A percentile compares a stretch with the other conserved stretches of the same genome.
Conservation (phyloP, 2,113 vertebrate genomes). For the Hippocampus comes region DNA sequence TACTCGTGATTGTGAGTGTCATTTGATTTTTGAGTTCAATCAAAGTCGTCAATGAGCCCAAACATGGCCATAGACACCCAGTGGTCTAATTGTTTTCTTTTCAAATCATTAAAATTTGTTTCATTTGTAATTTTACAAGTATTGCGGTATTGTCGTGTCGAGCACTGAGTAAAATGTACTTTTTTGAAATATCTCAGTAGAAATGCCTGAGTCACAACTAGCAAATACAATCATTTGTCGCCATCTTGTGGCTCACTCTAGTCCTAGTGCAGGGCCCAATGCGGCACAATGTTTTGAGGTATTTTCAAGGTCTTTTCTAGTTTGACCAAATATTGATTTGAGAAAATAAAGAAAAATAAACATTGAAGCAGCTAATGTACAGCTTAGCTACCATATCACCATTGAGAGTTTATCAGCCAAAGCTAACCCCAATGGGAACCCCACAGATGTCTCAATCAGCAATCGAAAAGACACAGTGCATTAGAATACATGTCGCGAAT, state of each 20-base stretch:
- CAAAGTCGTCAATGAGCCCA: neutral
- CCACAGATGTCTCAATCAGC: neutral
- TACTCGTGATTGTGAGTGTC: no score
- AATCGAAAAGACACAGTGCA: neutral
- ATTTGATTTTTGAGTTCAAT: neutral
- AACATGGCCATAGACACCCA: neutral
- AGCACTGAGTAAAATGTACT: neutral
- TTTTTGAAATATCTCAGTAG: neutral
- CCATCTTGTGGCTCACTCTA: slow-evolving; percentile 55
- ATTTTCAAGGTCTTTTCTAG: neutral
- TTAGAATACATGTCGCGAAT: no score
- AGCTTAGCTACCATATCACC: neutral
- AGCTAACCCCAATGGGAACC: neutral
- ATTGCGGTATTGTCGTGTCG: slow-evolving; percentile 12
- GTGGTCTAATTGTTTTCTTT: neutral
- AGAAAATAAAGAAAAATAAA: neutral
- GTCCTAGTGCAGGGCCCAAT: neutral
- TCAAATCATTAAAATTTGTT: neutral
- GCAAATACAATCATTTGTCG: slow-evolving; percentile 33
- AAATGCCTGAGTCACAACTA: neutral
- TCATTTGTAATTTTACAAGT: slow-evolving; percentile 27
- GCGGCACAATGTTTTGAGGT: no score
- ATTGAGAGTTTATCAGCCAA: neutral
- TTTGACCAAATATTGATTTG: neutral
- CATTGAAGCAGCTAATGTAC: neutral